Percentiles rank a stretch among this genome's conserved stretches.
phyloP scores from a whole-genome alignment of 2,888 invertebrate genomes.

The Lithophane socia region DNA sequence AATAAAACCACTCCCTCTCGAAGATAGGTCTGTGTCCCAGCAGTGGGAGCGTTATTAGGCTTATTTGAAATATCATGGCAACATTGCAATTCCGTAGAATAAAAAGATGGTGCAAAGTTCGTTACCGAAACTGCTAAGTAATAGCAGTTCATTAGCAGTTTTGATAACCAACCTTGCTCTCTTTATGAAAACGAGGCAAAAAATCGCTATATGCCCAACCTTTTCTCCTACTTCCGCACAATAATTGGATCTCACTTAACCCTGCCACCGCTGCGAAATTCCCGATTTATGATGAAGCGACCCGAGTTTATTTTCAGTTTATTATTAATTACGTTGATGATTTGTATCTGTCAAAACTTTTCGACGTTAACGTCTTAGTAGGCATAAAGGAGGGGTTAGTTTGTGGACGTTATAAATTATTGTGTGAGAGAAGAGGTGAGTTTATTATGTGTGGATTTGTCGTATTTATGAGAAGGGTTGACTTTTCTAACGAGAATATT shows the following conservation, averaged over 20 bases:
- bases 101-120: background rate
- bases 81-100: background rate
- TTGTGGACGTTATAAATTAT: conserved; percentile 51
- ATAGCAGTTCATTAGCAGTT: background rate
- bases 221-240: conserved; percentile 22
- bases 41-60: no score
- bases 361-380: conserved; percentile 55
- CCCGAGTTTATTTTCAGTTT: conserved; percentile 58
- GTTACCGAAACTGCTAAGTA: background rate
- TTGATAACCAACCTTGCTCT: background rate
- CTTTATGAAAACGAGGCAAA: background rate
- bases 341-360: conserved; percentile 69
- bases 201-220: background rate
- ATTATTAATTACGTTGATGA: conserved; percentile 67
- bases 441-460: conserved; percentile 37
- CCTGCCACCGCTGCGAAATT: conserved; percentile 42
- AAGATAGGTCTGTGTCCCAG: no score
- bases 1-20: no score
- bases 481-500: background rate
- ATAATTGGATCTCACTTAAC: conserved; percentile 48
- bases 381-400: conserved; percentile 38
- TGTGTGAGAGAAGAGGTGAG: conserved; percentile 13
- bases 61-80: background rate
- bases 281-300: conserved; percentile 57
- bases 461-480: conserved; percentile 16